Conservation (phyloP, 1,140 invertebrate genomes). For the Adelges cooleyi region DNA sequence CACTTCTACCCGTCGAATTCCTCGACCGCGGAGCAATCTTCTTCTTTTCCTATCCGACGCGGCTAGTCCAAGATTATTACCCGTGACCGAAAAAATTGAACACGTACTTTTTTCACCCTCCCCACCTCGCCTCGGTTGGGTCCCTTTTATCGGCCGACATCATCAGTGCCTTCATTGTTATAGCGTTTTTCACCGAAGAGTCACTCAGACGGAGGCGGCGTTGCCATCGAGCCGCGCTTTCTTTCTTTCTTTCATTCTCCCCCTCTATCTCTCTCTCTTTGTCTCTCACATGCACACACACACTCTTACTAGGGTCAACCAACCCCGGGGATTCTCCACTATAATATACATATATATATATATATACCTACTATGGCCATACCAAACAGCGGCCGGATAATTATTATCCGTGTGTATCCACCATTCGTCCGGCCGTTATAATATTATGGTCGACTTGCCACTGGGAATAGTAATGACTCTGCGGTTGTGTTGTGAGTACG, state of each 20-base stretch:
- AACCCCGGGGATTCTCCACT: conserved; percentile 21
- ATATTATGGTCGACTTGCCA: conserved; percentile 28
- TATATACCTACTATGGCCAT: too few species aligned
- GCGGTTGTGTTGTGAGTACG: background rate
- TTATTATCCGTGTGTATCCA: conserved; percentile 28
- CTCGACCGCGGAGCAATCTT: conserved; percentile 9
- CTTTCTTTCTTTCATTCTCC: conserved; percentile 9
- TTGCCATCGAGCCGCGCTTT: conserved; percentile 6
- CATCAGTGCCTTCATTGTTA: conserved; percentile 26
- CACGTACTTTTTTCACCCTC: conserved; percentile 2
- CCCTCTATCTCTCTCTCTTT: too few species aligned
- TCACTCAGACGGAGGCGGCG: background rate
- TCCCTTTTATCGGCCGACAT: conserved; percentile 25
- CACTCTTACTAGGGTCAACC: conserved; percentile 21
- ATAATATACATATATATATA: too few species aligned
- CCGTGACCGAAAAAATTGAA: conserved; percentile 25
- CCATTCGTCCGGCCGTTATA: conserved; percentile 22
- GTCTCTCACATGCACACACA: background rate
- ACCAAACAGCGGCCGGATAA: background rate
- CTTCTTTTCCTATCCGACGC: background rate
- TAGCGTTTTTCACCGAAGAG: background rate
- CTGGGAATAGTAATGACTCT: conserved; percentile 29
- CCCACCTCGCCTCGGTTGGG: background rate
- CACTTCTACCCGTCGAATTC: conserved; percentile 15
- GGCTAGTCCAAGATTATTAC: conserved; percentile 12